Conservation (phyloP, 2,888 invertebrate species). For the Drosophila eohydei region DNA sequence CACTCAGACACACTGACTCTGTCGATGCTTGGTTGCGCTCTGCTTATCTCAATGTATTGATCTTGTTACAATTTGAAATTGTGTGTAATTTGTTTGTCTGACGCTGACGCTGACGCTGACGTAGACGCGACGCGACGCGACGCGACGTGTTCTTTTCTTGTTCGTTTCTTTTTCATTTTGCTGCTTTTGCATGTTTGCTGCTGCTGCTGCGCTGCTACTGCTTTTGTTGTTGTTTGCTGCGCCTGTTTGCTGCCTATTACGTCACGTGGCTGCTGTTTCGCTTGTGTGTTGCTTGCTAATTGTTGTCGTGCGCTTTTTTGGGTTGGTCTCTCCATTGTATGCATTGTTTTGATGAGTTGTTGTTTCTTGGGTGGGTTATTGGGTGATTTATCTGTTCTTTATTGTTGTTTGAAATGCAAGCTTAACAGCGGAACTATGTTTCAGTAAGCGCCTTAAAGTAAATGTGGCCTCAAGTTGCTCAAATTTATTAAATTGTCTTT, state of each 20-base stretch:
- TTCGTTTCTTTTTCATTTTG: constrained; percentile 13
- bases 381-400: constrained; percentile 2
- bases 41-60: constrained; percentile 64
- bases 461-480: not conserved
- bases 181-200: constrained; percentile 27
- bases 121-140: constrained; percentile 37
- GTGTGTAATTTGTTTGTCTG: constrained; percentile 69
- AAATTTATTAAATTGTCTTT: not conserved
- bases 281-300: constrained; percentile 23
- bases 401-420: not conserved
- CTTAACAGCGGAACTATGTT: not conserved
- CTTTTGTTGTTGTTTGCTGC: constrained; percentile 32
- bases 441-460: not conserved
- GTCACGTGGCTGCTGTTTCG: constrained; percentile 58
- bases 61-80: constrained; percentile 70
- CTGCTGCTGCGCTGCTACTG: constrained; percentile 15
- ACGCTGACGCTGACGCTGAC: constrained; percentile 46
- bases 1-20: constrained; percentile 21
- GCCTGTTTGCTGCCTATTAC: constrained; percentile 59
- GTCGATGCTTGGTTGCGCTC: not conserved
- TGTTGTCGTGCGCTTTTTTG: constrained; percentile 22
- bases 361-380: not conserved
- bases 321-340: constrained; percentile 27
- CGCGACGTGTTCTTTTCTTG: constrained; percentile 35
- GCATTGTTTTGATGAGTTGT: constrained; percentile 18